Evolutionary conservation across 2,888 invertebrate species (phyloP), one percentile per base, ranked within the genome.

Genomic region (Abscondita cerata): DNA sequence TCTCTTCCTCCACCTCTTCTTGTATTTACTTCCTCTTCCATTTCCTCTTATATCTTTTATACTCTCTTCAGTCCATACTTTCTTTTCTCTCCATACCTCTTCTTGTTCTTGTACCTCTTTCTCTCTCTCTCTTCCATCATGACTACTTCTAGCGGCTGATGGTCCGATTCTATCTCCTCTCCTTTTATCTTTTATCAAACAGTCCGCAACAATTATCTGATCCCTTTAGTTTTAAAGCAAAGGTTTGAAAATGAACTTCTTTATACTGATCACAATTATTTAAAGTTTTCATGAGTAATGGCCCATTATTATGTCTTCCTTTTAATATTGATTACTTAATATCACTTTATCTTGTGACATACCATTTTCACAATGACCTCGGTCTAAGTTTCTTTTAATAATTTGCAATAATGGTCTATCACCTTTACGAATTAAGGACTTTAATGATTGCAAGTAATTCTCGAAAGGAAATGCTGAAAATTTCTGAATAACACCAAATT

Each of bases 191-290:
- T n/a, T n/a, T n/a, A n/a, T n/a, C n/a, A n/a, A n/a, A n/a, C n/a
- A n/a, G n/a, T n/a, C n/a, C 34, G 12, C 52, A 52, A 38, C 52
- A 52, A n/a, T 52, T 52, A n/a, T 52, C 25, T 11, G 9, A 4
- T 38, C 20, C 38, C n/a, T 6, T 8, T 8, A 52, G 3, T 19
- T 20, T 52, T 19, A 52, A 40, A 1, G 3, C 40, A 52, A 4
- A 52, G 11, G 19, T 12, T 38, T 38, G 4, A n/a, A 52, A 40
- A 12, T n/a, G 3, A 19, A 52, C 52, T 18, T 52, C 12, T 20
- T 52, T 38, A 20, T 19, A 52, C 18, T 52, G 52, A 12, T 33
- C 38, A 4, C 34, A n/a, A 19, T 52, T 18, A 16, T 38, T 18
- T 38, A 40, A 13, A n/a, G n/a, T n/a, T n/a, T n/a, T n/a, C n/a